These are phyloP conservation scores for Eulemur mongoz DNA, from an alignment of 2,797 vertebrate species.

Conservation along the genomic window DNA sequence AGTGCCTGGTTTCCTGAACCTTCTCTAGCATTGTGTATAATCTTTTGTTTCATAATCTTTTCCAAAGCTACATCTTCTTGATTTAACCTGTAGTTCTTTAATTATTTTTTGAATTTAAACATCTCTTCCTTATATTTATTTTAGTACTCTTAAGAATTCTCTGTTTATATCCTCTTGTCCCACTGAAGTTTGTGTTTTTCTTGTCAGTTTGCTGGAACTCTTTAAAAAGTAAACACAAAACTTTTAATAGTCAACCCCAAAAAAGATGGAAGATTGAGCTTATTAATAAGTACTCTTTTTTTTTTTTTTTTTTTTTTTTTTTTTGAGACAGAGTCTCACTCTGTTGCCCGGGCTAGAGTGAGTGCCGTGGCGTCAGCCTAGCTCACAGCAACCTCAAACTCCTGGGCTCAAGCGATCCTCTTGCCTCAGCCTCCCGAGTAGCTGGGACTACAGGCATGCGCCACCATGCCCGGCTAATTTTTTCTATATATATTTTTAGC, in stretches of 20 bases:
- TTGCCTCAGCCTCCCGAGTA: too few relatives aligned
- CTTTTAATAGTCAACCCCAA: neutral
- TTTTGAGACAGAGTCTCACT: too few relatives aligned
- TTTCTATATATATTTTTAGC: too few relatives aligned
- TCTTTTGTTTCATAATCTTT: neutral
- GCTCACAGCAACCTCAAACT: too few relatives aligned
- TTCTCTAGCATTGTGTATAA: neutral
- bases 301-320: too few relatives aligned
- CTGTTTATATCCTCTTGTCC: neutral
- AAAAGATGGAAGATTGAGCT: neutral
- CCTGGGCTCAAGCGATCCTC: too few relatives aligned
- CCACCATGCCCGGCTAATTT: too few relatives aligned
- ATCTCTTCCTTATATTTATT: neutral
- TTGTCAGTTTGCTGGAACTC: neutral
- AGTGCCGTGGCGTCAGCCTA: too few relatives aligned
- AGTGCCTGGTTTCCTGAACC: neutral
- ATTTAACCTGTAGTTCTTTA: constrained; percentile 23
- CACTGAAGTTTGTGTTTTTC: neutral
- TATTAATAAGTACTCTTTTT: neutral
- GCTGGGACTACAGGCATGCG: too few relatives aligned
- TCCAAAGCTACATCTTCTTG: neutral
- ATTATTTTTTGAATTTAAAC: neutral
- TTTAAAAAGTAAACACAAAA: neutral
- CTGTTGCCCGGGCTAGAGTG: too few relatives aligned
- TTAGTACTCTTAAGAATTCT: neutral